phyloP scores from a whole-genome alignment of 2,888 invertebrate genomes.

The Hermaeophaga mercurialis region DNA sequence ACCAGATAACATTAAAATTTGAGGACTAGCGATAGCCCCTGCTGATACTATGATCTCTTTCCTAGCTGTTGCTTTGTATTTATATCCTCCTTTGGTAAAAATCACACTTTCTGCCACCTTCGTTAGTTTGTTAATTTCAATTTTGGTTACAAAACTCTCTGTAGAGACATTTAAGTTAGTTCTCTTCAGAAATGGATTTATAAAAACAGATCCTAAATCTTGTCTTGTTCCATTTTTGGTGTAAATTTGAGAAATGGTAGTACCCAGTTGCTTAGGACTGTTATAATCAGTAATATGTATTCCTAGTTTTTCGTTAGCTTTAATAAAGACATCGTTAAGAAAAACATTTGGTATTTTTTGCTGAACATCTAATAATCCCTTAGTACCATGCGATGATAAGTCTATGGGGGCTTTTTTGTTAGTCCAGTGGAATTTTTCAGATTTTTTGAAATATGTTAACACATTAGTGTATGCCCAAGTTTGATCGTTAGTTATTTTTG shows the following conservation, averaged over 20 bases:
- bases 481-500: constrained; percentile 43
- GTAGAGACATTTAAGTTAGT: constrained; percentile 72
- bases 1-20: constrained; percentile 82
- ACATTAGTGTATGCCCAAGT: constrained; percentile 64
- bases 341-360: constrained; percentile 21
- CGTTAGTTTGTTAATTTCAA: constrained; percentile 64
- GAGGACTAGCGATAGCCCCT: constrained; percentile 81
- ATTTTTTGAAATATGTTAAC: constrained; percentile 55
- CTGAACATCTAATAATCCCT: constrained; percentile 34
- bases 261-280: constrained; percentile 65
- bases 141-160: constrained; percentile 67
- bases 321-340: constrained; percentile 37
- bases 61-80: constrained; percentile 62
- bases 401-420: constrained; percentile 22
- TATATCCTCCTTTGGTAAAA: constrained; percentile 60
- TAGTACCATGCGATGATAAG: constrained; percentile 18
- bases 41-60: constrained; percentile 81
- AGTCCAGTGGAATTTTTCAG: constrained; percentile 27
- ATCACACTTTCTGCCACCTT: constrained; percentile 67
- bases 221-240: constrained; percentile 72
- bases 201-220: constrained; percentile 76
- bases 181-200: constrained; percentile 68
- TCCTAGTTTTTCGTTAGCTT: constrained; percentile 69
- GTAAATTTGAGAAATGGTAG: constrained; percentile 65
- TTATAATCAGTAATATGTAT: constrained; percentile 74